A percentile compares a stretch with the other conserved stretches of the same genome.
phyloP scores from a whole-genome alignment of 2,888 invertebrate species.

The Harpalus rufipes region DNA sequence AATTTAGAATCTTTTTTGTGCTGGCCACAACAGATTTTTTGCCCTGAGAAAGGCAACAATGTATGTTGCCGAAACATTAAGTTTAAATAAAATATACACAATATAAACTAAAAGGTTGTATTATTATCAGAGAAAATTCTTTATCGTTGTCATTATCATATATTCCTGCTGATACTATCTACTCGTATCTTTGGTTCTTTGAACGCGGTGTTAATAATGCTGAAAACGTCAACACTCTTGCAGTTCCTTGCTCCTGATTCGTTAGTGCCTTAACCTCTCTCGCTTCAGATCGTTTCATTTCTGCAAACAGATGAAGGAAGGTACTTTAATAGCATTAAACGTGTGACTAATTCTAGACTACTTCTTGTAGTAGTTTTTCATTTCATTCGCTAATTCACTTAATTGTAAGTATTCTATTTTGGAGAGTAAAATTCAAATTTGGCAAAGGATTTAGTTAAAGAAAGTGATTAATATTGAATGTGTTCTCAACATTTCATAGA shows the following conservation, averaged over 20 bases:
- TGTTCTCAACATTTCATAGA: no score
- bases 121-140: not conserved
- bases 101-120: not conserved
- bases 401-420: not conserved
- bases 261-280: conserved; percentile 3
- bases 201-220: conserved; percentile 26
- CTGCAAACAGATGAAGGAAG: conserved; percentile 27
- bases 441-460: no score
- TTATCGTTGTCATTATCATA: conserved; percentile 17
- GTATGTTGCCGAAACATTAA: no score
- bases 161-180: not conserved
- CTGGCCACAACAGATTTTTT: no score
- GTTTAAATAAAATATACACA: no score
- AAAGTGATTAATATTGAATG: no score
- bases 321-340: conserved; percentile 20
- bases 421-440: not conserved
- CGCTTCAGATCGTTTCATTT: conserved; percentile 30
- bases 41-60: no score
- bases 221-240: conserved; percentile 34
- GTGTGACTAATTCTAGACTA: conserved; percentile 18
- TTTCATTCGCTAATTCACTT: conserved; percentile 10
- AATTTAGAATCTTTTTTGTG: no score
- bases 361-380: conserved; percentile 18
- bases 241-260: conserved; percentile 33
- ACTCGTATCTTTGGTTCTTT: not conserved